Evolutionary conservation across 1,140 invertebrate genomes (phyloP).

Genomic region (Berghia stephanieae): DNA sequence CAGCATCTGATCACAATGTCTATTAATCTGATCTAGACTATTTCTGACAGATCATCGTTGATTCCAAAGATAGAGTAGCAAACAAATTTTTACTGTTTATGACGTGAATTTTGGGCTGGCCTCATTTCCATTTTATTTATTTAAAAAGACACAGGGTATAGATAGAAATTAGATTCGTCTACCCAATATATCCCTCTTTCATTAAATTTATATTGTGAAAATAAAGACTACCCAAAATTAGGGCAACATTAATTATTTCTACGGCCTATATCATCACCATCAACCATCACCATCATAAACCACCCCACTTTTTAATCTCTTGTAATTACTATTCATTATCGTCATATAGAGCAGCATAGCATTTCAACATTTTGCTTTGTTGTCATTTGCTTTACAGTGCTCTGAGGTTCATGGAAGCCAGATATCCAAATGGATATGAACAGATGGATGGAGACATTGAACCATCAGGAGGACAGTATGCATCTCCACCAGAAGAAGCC

Average conservation of each 20-base stretch:
- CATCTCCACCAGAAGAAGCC: not conserved
- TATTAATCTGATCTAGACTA: too few species aligned
- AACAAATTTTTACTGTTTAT: too few species aligned
- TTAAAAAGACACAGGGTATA: too few species aligned
- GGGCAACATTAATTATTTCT: not conserved
- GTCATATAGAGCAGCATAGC: not conserved
- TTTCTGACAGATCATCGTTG: too few species aligned
- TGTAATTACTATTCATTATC: slow-evolving; percentile 4
- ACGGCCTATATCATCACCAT: not conserved
- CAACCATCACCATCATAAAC: too few species aligned
- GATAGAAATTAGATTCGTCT: too few species aligned
- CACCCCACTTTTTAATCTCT: too few species aligned
- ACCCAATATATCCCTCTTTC: too few species aligned
- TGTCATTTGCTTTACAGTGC: slow-evolving; percentile 1
- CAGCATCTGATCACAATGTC: too few species aligned
- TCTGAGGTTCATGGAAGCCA: slow-evolving; percentile 23
- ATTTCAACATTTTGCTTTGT: slow-evolving; percentile 1
- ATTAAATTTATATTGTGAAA: not conserved
- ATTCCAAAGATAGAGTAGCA: too few species aligned
- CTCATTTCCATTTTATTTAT: too few species aligned
- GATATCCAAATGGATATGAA: slow-evolving; percentile 26
- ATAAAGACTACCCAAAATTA: not conserved
- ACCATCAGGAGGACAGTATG: not conserved
- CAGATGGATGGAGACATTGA: slow-evolving; percentile 10
- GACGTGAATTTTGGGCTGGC: too few species aligned